Percentiles rank a stretch among this genome's conserved stretches.
phyloP scores from a whole-genome alignment of 2,113 vertebrate species.

The Colistium nudipinnis region DNA sequence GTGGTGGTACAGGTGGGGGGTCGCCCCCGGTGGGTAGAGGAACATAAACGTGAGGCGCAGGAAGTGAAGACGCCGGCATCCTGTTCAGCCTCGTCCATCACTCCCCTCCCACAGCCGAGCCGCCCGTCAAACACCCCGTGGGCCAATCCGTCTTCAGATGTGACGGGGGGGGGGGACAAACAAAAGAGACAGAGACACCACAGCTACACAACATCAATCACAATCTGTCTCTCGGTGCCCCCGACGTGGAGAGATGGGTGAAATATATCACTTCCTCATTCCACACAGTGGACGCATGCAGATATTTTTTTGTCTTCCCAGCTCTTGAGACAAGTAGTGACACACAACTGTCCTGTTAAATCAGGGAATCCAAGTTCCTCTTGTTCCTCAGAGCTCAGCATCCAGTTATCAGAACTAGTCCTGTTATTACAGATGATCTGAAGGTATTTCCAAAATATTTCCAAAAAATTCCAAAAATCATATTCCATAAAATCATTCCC shows the following conservation, averaged over 20 bases:
- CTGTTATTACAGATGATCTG: neutral
- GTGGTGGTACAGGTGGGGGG: conserved; percentile 54
- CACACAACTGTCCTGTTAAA: too few relatives aligned
- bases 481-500: too few relatives aligned
- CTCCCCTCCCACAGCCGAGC: conserved; percentile 47
- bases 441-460: too few relatives aligned
- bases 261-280: neutral
- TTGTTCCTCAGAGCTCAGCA: too few relatives aligned
- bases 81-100: conserved; percentile 82
- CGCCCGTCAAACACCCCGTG: conserved; percentile 63
- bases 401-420: too few relatives aligned
- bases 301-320: conserved; percentile 7
- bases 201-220: conserved; percentile 76
- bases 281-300: neutral
- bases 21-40: conserved; percentile 49
- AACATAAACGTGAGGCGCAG: conserved; percentile 62
- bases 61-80: conserved; percentile 75
- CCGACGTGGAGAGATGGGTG: conserved; percentile 7
- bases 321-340: conserved; percentile 22
- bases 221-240: conserved; percentile 64
- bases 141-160: conserved; percentile 72
- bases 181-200: conserved; percentile 75
- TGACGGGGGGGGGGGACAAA: conserved; percentile 63
- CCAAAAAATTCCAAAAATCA: too few relatives aligned
- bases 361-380: too few relatives aligned